A percentile compares a stretch with the other conserved stretches of the same genome.
Evolutionary conservation across 35 echinoderm and acorn worm genomes (phyloP).

Genomic region (Antedon bifida): DNA sequence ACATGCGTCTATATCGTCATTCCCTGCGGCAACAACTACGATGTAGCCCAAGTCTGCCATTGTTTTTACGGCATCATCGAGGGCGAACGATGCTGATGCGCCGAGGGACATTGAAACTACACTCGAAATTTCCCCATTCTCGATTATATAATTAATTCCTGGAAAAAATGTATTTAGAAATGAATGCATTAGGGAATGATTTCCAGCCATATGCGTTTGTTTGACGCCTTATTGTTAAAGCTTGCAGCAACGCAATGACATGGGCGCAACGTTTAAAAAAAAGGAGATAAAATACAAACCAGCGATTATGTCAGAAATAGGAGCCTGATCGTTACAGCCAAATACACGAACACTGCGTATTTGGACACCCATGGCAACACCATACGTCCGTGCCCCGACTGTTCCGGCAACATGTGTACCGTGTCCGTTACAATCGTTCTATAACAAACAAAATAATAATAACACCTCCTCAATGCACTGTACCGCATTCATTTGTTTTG

Average conservation of each 20-base stretch:
- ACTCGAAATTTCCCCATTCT: neutral
- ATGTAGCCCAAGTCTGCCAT: conserved; percentile 2
- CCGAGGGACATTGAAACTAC: conserved; percentile 75
- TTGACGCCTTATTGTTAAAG: too few species aligned
- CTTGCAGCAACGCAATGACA: too few species aligned
- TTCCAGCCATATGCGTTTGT: too few species aligned
- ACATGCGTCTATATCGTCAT: conserved; percentile 46
- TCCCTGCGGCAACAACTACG: conserved; percentile 66
- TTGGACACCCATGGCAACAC: conserved; percentile 7
- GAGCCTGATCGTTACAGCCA: neutral
- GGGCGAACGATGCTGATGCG: neutral
- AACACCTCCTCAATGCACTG: too few species aligned
- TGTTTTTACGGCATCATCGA: conserved; percentile 25
- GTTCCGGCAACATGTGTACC: conserved; percentile 20
- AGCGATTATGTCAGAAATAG: conserved; percentile 1
- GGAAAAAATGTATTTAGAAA: neutral
- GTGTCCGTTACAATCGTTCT: conserved; percentile 13
- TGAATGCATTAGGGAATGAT: neutral
- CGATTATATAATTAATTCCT: conserved; percentile 27
- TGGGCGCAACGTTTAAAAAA: too few species aligned
- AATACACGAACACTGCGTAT: conserved; percentile 27
- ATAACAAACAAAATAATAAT: too few species aligned
- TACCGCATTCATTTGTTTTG: too few species aligned
- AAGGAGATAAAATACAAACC: neutral
- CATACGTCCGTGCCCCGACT: conserved; percentile 7